Base-by-base conservation (phyloP, 2,888 invertebrate species). In the Caenorhabditis auriculariae region DNA sequence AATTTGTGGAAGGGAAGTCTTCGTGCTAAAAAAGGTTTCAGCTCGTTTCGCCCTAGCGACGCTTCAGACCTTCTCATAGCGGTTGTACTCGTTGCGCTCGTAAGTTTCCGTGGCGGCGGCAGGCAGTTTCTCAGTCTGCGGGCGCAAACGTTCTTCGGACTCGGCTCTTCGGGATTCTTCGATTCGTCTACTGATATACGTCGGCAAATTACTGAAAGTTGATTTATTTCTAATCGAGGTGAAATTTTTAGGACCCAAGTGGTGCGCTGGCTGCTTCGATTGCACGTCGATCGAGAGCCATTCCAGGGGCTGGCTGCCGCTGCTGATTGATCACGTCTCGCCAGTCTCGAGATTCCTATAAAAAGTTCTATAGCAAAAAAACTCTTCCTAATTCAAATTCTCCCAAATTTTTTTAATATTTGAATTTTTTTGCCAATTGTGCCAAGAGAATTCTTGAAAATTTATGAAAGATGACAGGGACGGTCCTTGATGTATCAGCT, bases 251-350 rank as follows among this genome's bases (percentile, higher is more conserved):
- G 35, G 35, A 58, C 59, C 59, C 53, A 1, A 60, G 42, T 0
- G 57, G 54, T 2, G 57, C 50, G 0, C 54, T 56, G 2, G 57
- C 47, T 7, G 50, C 51, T 9, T 55, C 50, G 29, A 62, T 62
- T 35, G 52, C 54, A 27, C 57, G 57, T 21, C 57, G 46, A 51
- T 57, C 62, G 12, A 42, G 12, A 0, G 28, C 28, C 37, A 57
- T 52, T 48, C 73, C 71, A 9, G 74, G 74, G 9, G 67, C 62
- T 15, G 73, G 37, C 45, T 71, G 73, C 24, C 74, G 54, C 49
- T 74, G 74, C 41, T 68, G 54, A 24, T 69, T 66, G 42, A 74
- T 68, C 28, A 72, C 63, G 26, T 72, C 60, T 24, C 69, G 55
- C 71, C 71, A 71, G 41, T 71, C 66, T 32, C 71, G 60, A 6